A percentile compares a stretch with the other conserved stretches of the same genome.
phyloP scores from a whole-genome alignment of 1,140 invertebrate genomes.

The Cyrtorhinus lividipennis region DNA sequence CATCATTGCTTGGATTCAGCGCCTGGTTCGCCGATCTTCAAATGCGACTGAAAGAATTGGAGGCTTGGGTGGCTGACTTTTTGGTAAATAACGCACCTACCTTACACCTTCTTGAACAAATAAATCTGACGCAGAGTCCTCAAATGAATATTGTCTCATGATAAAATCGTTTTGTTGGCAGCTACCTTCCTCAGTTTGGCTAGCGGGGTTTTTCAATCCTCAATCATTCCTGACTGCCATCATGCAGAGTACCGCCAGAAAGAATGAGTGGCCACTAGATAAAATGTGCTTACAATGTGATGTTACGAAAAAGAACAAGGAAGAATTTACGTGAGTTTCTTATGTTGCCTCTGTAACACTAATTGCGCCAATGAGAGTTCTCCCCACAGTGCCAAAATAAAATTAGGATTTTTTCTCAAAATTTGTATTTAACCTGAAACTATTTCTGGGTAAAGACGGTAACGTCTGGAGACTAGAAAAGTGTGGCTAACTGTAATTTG shows the following conservation, averaged over 20 bases:
- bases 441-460: too few relatives aligned
- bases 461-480: too few relatives aligned
- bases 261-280: constrained; percentile 90
- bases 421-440: too few relatives aligned
- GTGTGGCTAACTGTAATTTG: too few relatives aligned
- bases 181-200: constrained; percentile 75
- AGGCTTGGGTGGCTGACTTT: constrained; percentile 50
- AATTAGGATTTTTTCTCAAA: too few relatives aligned
- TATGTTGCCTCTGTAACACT: too few relatives aligned
- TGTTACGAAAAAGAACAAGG: constrained; percentile 79
- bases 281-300: constrained; percentile 91
- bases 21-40: constrained; percentile 81
- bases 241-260: constrained; percentile 90
- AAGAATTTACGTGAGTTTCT: constrained; percentile 63
- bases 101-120: neutral
- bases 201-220: constrained; percentile 91
- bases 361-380: too few relatives aligned
- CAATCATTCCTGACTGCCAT: constrained; percentile 93
- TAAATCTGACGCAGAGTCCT: too few relatives aligned
- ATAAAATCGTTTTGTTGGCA: too few relatives aligned
- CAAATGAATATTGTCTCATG: too few relatives aligned
- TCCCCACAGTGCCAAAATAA: too few relatives aligned
- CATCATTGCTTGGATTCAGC: constrained; percentile 67
- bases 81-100: neutral
- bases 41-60: constrained; percentile 57